These are phyloP conservation scores for Parauchenoglanis ngamensis DNA, from an alignment of 2,797 vertebrate species.

Conservation along the genomic window DNA sequence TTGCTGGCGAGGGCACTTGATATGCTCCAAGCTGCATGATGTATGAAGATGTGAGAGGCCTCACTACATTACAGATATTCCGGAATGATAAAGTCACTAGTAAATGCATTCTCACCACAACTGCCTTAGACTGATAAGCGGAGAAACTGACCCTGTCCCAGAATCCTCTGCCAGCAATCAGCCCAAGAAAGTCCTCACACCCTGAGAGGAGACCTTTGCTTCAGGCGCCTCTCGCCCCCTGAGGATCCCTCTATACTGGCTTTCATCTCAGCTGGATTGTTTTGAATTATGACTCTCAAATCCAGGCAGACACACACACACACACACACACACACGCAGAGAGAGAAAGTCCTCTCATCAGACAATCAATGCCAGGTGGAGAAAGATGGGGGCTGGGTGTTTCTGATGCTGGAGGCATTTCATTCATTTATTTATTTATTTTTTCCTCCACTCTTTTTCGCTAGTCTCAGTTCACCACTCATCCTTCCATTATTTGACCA, in stretches of 20 bases:
- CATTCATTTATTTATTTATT: not conserved
- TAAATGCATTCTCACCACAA: slow-evolving; percentile 5
- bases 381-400: slow-evolving; percentile 28
- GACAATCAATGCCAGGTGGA: slow-evolving; percentile 15
- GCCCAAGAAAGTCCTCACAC: slow-evolving; percentile 26
- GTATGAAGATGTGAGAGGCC: slow-evolving; percentile 5
- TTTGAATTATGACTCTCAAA: slow-evolving; percentile 39
- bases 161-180: slow-evolving; percentile 30
- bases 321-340: not conserved
- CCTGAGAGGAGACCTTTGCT: slow-evolving; percentile 36
- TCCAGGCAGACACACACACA: slow-evolving; percentile 14
- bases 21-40: slow-evolving; percentile 27
- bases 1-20: slow-evolving; percentile 23
- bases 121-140: slow-evolving; percentile 28
- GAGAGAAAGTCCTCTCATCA: slow-evolving; percentile 8
- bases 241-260: slow-evolving; percentile 29
- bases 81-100: slow-evolving; percentile 29
- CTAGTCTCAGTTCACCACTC: not conserved
- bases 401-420: slow-evolving; percentile 46
- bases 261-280: slow-evolving; percentile 54
- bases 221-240: slow-evolving; percentile 24
- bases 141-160: slow-evolving; percentile 47
- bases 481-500: not conserved
- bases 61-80: slow-evolving; percentile 21
- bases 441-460: not conserved